Percentiles rank a stretch among this genome's conserved stretches.
phyloP scores from a whole-genome alignment of 2,888 invertebrate genomes.

The Lacanobia wlatinum region DNA sequence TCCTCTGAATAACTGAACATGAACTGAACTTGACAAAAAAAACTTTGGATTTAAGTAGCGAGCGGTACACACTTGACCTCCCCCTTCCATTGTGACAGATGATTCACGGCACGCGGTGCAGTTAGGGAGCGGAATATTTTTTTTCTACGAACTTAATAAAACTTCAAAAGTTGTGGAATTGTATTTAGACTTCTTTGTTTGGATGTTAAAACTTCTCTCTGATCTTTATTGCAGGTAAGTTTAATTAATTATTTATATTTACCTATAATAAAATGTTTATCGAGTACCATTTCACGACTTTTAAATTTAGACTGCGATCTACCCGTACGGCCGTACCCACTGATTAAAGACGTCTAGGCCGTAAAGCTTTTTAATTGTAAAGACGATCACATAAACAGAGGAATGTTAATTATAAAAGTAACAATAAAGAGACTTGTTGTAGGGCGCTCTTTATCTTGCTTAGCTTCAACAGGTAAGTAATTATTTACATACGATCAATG shows the following conservation, averaged over 20 bases:
- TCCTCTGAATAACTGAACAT: conserved; percentile 57
- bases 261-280: background rate
- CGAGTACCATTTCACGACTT: background rate
- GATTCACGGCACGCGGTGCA: conserved; percentile 65
- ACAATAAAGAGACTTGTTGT: conserved; percentile 29
- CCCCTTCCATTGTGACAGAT: conserved; percentile 49
- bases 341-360: conserved; percentile 6
- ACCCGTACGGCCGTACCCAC: too few species aligned
- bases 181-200: conserved; percentile 5
- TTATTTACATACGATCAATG: conserved; percentile 56
- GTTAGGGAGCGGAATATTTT: conserved; percentile 51
- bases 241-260: background rate
- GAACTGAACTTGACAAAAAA: conserved; percentile 59
- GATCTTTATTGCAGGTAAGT: background rate
- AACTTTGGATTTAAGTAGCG: conserved; percentile 46
- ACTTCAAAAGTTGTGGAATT: conserved; percentile 2
- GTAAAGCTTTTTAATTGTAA: conserved; percentile 33
- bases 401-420: conserved; percentile 52
- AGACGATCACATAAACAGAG: conserved; percentile 26
- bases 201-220: background rate
- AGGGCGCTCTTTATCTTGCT: conserved; percentile 42
- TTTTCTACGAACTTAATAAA: conserved; percentile 3
- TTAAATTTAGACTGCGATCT: conserved; percentile 3
- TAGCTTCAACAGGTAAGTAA: conserved; percentile 37
- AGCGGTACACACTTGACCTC: conserved; percentile 55